These are phyloP conservation scores for Corydoras maculifer DNA, from an alignment of 2,113 vertebrate species.

Conservation along the genomic window DNA sequence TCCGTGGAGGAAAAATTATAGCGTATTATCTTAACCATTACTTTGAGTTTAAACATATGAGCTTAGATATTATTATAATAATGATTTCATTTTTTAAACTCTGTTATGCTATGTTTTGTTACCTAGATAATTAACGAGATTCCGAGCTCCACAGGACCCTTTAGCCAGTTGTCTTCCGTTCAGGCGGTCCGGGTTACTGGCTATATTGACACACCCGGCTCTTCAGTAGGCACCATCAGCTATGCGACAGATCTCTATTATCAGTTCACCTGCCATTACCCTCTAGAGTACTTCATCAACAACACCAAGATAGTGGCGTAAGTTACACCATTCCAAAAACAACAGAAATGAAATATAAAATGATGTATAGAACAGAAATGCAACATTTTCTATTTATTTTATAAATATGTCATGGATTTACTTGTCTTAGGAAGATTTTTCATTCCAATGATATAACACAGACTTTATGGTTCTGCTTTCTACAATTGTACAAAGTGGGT, in stretches of 20 bases:
- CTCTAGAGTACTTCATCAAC: constrained; percentile 69
- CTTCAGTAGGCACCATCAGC: constrained; percentile 57
- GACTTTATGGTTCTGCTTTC: too few relatives aligned
- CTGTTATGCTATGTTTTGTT: neutral
- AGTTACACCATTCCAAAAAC: constrained; percentile 36
- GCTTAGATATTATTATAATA: neutral
- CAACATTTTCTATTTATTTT: too few relatives aligned
- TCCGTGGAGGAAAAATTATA: too few relatives aligned
- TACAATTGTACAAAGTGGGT: too few relatives aligned
- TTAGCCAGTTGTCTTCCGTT: constrained; percentile 58
- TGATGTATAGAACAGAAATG: too few relatives aligned
- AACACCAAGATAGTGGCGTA: constrained; percentile 66
- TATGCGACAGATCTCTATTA: constrained; percentile 72
- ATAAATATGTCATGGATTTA: too few relatives aligned
- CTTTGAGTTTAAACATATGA: too few relatives aligned
- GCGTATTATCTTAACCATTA: too few relatives aligned
- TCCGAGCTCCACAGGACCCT: constrained; percentile 54
- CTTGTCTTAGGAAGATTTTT: too few relatives aligned
- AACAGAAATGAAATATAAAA: too few relatives aligned
- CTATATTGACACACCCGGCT: constrained; percentile 58
- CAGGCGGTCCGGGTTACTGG: constrained; percentile 67
- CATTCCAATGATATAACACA: too few relatives aligned
- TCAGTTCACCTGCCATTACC: constrained; percentile 71
- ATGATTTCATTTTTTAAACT: neutral
- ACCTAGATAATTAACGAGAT: constrained; percentile 62